These are phyloP conservation scores for Cephalotes varians DNA, from an alignment of 2,888 invertebrate species.

Conservation along the genomic window DNA sequence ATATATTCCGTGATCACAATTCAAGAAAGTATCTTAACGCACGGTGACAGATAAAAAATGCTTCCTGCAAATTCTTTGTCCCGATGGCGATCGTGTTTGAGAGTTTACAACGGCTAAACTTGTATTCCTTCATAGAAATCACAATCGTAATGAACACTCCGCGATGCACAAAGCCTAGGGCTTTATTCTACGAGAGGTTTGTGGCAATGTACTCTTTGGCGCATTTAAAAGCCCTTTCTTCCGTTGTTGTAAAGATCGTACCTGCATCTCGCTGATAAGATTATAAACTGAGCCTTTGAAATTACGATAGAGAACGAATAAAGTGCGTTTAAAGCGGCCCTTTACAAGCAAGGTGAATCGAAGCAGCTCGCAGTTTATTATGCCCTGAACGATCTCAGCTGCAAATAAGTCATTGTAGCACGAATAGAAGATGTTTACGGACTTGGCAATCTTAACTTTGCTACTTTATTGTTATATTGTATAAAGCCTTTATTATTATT, in stretches of 20 bases:
- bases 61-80: background rate
- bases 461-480: background rate
- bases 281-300: constrained; percentile 41
- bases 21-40: background rate
- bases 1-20: background rate
- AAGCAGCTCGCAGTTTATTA: constrained; percentile 29
- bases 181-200: constrained; percentile 30
- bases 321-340: constrained; percentile 13
- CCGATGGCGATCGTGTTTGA: constrained; percentile 15
- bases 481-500: background rate
- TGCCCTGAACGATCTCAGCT: background rate
- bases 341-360: constrained; percentile 22
- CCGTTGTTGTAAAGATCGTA: constrained; percentile 40
- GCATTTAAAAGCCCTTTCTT: constrained; percentile 42
- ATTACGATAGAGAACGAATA: constrained; percentile 27
- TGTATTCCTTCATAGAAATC: constrained; percentile 55
- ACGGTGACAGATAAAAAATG: constrained; percentile 5
- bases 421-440: background rate
- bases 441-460: background rate
- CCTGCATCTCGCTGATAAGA: constrained; percentile 33
- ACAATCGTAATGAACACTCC: constrained; percentile 60
- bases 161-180: constrained; percentile 51
- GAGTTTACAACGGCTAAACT: constrained; percentile 2
- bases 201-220: constrained; percentile 42
- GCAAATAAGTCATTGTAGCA: constrained; percentile 1